Evolutionary conservation across 2,797 vertebrate species (phyloP).

Genomic region (Zalophus californianus): DNA sequence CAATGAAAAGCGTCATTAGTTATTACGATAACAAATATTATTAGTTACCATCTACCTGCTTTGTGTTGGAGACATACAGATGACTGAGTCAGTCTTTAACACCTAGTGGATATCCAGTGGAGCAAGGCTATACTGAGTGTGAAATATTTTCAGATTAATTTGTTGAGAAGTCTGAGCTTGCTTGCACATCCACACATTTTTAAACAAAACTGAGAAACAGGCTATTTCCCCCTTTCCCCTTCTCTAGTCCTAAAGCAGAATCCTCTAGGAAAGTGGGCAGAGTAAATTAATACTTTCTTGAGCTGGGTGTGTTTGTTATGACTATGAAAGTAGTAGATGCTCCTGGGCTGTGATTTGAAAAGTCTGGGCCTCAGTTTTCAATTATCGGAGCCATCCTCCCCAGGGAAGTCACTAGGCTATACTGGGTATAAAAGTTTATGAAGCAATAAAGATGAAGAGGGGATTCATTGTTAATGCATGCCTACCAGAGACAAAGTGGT

Average conservation of each 20-base stretch:
- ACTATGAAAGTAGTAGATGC: background rate
- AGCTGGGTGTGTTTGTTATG: background rate
- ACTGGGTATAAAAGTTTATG: background rate
- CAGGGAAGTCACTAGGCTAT: background rate
- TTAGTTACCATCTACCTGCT: background rate
- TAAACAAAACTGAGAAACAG: background rate
- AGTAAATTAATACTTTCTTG: background rate
- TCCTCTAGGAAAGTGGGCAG: background rate
- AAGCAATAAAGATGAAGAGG: slow-evolving; percentile 7
- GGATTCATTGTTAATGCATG: background rate
- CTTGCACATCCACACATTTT: background rate
- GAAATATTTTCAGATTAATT: background rate
- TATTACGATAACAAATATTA: background rate
- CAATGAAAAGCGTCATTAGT: background rate
- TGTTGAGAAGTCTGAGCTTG: background rate
- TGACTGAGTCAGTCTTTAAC: background rate
- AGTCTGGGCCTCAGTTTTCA: background rate
- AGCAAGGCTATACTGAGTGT: background rate
- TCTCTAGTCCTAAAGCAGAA: slow-evolving; percentile 18
- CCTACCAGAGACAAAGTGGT: background rate
- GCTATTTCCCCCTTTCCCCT: background rate
- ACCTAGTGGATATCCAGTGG: background rate
- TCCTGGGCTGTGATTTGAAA: background rate
- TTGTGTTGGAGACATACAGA: background rate
- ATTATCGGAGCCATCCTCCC: background rate